Evolutionary conservation across 2,113 vertebrate species (phyloP).

Genomic region (Madoqua kirkii): DNA sequence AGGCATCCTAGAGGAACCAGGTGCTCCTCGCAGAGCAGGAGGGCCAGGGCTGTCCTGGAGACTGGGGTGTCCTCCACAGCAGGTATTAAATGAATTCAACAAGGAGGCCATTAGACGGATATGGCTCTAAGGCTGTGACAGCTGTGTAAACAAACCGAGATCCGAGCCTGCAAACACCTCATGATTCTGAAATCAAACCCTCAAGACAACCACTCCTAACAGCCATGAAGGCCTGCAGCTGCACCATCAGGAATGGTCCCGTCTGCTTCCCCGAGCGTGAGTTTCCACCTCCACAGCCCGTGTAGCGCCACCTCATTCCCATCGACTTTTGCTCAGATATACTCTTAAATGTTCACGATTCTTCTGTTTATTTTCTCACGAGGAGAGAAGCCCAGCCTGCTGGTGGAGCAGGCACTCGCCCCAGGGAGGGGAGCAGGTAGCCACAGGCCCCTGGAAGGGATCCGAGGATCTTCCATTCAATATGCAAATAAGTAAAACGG

Average conservation of each 20-base stretch:
- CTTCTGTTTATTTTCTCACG: background rate
- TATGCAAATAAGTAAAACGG: background rate
- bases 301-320: fast-evolving
- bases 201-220: background rate
- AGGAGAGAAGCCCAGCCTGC: background rate
- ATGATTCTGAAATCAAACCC: background rate
- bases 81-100: background rate
- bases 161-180: background rate
- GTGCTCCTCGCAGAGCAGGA: background rate
- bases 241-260: fast-evolving
- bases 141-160: too few relatives aligned
- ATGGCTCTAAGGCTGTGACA: fast-evolving
- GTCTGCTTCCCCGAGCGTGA: fast-evolving
- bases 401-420: fast-evolving
- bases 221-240: fast-evolving
- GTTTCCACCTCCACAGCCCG: background rate
- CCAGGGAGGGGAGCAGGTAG: background rate
- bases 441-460: background rate
- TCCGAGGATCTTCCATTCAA: background rate
- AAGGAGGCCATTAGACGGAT: fast-evolving
- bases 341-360: background rate
- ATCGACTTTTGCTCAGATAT: background rate
- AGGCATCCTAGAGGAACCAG: background rate
- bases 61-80: background rate
- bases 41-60: background rate